Evolutionary conservation across 1,140 invertebrate species (phyloP).

Genomic region (Brachionus asplanchnoidis): DNA sequence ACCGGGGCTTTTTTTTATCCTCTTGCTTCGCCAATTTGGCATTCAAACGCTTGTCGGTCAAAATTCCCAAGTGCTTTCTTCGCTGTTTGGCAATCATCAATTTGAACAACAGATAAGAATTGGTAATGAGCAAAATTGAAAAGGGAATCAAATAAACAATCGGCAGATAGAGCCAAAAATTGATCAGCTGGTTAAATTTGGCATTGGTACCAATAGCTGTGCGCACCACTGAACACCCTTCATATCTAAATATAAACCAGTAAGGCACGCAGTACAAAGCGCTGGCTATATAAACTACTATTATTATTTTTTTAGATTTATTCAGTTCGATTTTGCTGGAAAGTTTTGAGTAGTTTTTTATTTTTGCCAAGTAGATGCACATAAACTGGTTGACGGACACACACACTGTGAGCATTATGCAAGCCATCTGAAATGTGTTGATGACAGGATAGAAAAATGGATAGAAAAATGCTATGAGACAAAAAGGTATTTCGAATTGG

Average conservation of each 20-base stretch:
- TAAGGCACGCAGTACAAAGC: conserved; percentile 9
- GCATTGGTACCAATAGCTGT: neutral
- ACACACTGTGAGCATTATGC: conserved; percentile 37
- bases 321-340: neutral
- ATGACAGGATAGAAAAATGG: conserved; percentile 27
- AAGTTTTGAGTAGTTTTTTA: conserved; percentile 21
- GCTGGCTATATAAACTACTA: conserved; percentile 15
- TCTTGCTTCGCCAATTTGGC: neutral
- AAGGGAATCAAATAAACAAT: conserved; percentile 37
- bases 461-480: neutral
- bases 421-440: conserved; percentile 40
- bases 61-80: neutral
- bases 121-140: conserved; percentile 17
- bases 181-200: neutral
- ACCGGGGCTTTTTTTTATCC: neutral
- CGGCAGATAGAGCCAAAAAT: conserved; percentile 35
- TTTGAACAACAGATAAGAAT: neutral
- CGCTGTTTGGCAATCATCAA: conserved; percentile 13
- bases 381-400: conserved; percentile 39
- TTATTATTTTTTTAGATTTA: neutral
- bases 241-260: conserved; percentile 28
- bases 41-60: neutral
- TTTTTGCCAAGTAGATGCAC: neutral
- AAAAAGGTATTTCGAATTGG: neutral
- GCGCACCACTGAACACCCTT: neutral